Conservation (phyloP, 2,797 vertebrate species). For the Anomalospiza imberbis region DNA sequence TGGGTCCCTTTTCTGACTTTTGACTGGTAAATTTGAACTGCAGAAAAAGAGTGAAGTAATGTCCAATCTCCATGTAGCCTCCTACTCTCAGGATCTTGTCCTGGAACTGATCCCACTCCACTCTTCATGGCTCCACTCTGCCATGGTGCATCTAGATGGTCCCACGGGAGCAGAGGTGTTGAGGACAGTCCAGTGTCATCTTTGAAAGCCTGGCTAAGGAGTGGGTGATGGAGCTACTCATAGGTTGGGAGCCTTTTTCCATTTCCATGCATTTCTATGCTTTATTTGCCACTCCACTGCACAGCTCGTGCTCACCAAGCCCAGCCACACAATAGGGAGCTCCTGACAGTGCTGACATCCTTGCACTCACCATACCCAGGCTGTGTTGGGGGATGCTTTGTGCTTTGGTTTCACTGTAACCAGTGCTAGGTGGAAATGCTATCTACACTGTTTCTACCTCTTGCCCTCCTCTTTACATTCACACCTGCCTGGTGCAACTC, state of each 20-base stretch:
- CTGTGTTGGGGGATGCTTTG: background rate
- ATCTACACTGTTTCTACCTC: background rate
- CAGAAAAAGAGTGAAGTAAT: background rate
- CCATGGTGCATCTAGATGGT: background rate
- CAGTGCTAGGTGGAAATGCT: background rate
- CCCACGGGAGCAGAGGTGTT: background rate
- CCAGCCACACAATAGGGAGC: rapidly evolving
- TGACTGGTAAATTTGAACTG: background rate
- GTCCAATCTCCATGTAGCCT: background rate
- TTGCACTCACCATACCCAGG: background rate
- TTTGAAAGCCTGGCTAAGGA: background rate
- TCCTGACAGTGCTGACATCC: background rate
- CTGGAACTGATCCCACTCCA: background rate
- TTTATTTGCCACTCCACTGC: background rate
- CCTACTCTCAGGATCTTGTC: background rate
- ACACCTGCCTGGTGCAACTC: rapidly evolving
- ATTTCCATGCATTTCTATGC: background rate
- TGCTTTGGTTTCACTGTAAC: background rate
- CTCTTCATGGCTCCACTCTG: background rate
- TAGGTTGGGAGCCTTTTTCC: background rate
- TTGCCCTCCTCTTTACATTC: background rate
- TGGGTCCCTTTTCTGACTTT: background rate
- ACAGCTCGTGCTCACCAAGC: background rate
- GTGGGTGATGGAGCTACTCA: background rate
- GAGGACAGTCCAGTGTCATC: background rate